Evolutionary conservation across 1,140 invertebrate species (phyloP).

Genomic region (Trichonephila clavata): DNA sequence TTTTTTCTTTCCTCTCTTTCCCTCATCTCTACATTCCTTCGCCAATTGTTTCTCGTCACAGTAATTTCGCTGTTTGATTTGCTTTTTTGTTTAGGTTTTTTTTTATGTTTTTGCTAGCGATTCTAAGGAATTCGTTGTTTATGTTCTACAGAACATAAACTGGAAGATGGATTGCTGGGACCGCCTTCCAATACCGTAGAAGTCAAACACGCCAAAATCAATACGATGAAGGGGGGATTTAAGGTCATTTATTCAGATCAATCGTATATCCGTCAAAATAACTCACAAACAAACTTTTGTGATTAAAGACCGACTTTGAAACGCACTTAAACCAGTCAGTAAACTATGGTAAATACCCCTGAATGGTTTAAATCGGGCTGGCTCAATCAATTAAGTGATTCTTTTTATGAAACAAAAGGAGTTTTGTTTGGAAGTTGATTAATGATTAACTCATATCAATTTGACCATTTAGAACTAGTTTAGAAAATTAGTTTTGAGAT

Average conservation of each 20-base stretch:
- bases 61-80: constrained; percentile 41
- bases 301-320: not conserved
- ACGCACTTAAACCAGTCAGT: not conserved
- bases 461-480: not conserved
- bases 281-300: not conserved
- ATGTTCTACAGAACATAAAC: not conserved
- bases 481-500: not conserved
- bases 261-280: not conserved
- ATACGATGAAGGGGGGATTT: not conserved
- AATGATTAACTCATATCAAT: not conserved
- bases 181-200: not conserved
- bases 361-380: no score
- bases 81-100: not conserved
- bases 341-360: no score
- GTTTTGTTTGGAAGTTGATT: not conserved
- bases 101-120: not conserved
- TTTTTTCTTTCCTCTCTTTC: not conserved
- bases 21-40: not conserved
- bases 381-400: not conserved
- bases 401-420: not conserved
- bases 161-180: not conserved
- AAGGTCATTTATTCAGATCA: not conserved
- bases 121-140: not conserved
- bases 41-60: constrained; percentile 29
- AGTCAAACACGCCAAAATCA: not conserved